Evolutionary conservation across 2,113 vertebrate species (phyloP), one percentile per base, ranked within the genome.

Genomic region (Xiphias gladius): DNA sequence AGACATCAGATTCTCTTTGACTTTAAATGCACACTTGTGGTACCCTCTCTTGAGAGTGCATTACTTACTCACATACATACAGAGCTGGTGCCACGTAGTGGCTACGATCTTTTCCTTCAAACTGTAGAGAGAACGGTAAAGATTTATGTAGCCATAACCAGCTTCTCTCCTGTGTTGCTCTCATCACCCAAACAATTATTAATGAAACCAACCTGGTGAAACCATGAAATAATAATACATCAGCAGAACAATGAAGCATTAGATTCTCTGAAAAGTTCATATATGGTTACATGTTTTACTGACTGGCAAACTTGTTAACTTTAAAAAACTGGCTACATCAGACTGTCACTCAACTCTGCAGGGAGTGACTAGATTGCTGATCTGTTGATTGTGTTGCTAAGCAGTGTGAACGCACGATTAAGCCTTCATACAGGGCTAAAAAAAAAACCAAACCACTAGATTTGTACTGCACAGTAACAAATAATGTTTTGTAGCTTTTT

Each of bases 381-480:
- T 68, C 24, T 66, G 16, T 28, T 67, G 30, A 76, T 39, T 58
- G 43, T 80, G 62, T 90, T 83, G 79, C 59, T 71, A 32, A 68
- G 66, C 52, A 79, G 75, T 30, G 66, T 80, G 72, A 73, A 50
- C 8, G 61, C 72, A 80, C 70, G 30, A 13, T 39, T 37, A 62
- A 63, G 78, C 64, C 59, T 75, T 75, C 50, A n/a, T 0, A 62
- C 8, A 20, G 50, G 61, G 41, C 63, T 79, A 1, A 24, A 19
- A 24, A 16, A 39, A 69, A 32, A 37, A 55, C 37, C 7, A 71
- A 76, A 19, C 0, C 70, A 82, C 70, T 76, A 70, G 57, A 83
- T 86, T 86, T 91, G 20, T 85, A 74, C 75, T 78, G 73, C 88
- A 91, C 86, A 82, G 61, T 48, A 73, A 73, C 54, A 73, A 74